Evolutionary conservation across 2,888 invertebrate species (phyloP), one percentile per base, ranked within the genome.

Genomic region (Hipparchia sbordonii): DNA sequence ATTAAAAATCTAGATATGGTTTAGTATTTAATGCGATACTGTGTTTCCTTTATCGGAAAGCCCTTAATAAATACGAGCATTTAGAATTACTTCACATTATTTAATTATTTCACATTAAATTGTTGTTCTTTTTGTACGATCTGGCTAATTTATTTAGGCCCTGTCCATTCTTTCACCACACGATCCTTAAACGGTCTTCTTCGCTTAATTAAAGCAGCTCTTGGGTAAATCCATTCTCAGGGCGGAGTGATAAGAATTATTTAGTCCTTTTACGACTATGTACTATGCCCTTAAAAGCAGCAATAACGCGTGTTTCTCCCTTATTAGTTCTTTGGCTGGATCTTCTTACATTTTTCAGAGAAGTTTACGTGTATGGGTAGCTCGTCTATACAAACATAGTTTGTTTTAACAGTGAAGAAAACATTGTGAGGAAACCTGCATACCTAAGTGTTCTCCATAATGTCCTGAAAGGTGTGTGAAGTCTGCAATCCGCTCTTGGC

Each of bases 121-220:
- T n/a, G 6, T 13, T 23, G 13, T 46, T 57, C 10, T 33, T 60
- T 7, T 6, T 60, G 12, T 23, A 60, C 46, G n/a, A 59, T 66
- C 66, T 54, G 39, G 46, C 39, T 52, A 6, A 66, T 66, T 52
- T 52, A 46, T 62, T 33, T 52, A 52, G 12, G 12, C n/a, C 67
- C 63, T 66, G 70, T 72, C 72, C 63, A 76, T 76, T 73, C 77
- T 71, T 78, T 77, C 76, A 78, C 80, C 72, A 74, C 79, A 78
- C 77, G 77, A 80, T 72, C 81, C 78, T 78, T 82, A 82, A 81
- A 82, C 78, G 76, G 82, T 82, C 82, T 82, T 83, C 82, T 85
- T 81, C 85, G 82, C 82, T 83, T 87, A 86, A 87, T 87, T 86
- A 85, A 85, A 87, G 85, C 82, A 82, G 82, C 83, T 84, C 84